Evolutionary conservation across 2,797 vertebrate species (phyloP), one percentile per base, ranked within the genome.

Genomic region (Sebastes hubbsi): DNA sequence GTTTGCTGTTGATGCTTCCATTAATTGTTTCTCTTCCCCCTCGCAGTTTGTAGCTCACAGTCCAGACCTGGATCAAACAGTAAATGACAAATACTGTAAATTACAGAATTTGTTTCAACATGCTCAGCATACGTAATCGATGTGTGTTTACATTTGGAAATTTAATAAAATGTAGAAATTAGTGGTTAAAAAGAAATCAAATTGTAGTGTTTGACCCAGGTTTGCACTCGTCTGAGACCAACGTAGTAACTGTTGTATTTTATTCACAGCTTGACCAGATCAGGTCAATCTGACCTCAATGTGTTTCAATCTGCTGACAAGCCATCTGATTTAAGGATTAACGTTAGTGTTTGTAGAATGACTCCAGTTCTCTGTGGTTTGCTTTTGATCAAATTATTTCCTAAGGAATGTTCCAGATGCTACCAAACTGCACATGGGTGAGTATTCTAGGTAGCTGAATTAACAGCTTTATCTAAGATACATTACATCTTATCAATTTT

Each of bases 381-480:
- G 87, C 89, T 89, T 93, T 92, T 93, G 87, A 90, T 88, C 80
- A 80, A 91, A 90, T 92, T 91, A 90, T 90, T 93, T 91, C 89
- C 90, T 67, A 92, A 92, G 91, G 91, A 88, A 85, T 81, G 88
- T 89, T 91, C 91, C 92, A 90, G 94, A 91, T 79, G 87, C 89
- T 75, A 80, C 92, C 86, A 92, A 89, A 88, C 90, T 68, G 66
- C 91, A 80, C 81, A 49, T 65, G 67, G 95, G 95, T 96, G 93
- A 96, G 96, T 96, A 95, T 93, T 67, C 60, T 83, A 90, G 94
- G 91, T 81, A 79, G 90, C 80, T 76, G 58, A 68, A 71, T 78
- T 73, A 59, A 78, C 78, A 75, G 60, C 72, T 70, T 75, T 55
- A 60, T 30, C 42, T 55, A 64, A 9, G 62, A 84, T 14, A 20